These are phyloP conservation scores for Lindbergichthys nudifrons DNA, from an alignment of 2,797 vertebrate species.

Conservation along the genomic window DNA sequence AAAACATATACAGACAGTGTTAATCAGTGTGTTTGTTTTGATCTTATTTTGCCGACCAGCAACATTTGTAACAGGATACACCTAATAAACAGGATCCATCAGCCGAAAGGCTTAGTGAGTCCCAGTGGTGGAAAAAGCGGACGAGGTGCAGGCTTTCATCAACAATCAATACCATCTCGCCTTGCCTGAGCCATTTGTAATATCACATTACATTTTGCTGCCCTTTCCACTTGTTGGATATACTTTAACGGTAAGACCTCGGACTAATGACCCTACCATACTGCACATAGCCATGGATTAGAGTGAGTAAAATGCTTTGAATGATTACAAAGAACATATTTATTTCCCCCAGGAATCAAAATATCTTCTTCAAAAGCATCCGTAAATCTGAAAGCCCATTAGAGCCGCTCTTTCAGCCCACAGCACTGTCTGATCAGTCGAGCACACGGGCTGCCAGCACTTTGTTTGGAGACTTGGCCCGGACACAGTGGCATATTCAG, in stretches of 20 bases:
- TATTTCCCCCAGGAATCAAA: conserved; percentile 29
- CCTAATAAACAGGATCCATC: conserved; percentile 40
- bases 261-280: background rate
- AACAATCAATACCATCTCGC: conserved; percentile 59
- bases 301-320: background rate
- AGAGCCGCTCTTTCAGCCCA: conserved; percentile 21
- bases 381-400: conserved; percentile 10
- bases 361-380: conserved; percentile 4
- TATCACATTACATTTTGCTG: conserved; percentile 31
- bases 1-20: background rate
- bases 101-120: conserved; percentile 52
- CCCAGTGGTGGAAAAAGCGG: conserved; percentile 47
- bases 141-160: conserved; percentile 53
- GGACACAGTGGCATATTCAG: conserved; percentile 50
- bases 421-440: conserved; percentile 16
- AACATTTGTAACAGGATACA: conserved; percentile 27
- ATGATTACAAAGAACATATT: conserved; percentile 5
- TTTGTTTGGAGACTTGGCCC: conserved; percentile 58
- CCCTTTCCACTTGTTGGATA: conserved; percentile 23
- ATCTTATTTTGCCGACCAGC: conserved; percentile 12
- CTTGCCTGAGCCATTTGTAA: conserved; percentile 35
- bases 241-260: conserved; percentile 18
- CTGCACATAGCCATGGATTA: background rate
- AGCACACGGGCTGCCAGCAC: conserved; percentile 44
- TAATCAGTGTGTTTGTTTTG: conserved; percentile 12